Evolutionary conservation across 30 jellyfish, hydroid and myxozoan species (phyloP), one percentile per base, ranked within the genome.

Genomic region (Catostylus mosaicus): DNA sequence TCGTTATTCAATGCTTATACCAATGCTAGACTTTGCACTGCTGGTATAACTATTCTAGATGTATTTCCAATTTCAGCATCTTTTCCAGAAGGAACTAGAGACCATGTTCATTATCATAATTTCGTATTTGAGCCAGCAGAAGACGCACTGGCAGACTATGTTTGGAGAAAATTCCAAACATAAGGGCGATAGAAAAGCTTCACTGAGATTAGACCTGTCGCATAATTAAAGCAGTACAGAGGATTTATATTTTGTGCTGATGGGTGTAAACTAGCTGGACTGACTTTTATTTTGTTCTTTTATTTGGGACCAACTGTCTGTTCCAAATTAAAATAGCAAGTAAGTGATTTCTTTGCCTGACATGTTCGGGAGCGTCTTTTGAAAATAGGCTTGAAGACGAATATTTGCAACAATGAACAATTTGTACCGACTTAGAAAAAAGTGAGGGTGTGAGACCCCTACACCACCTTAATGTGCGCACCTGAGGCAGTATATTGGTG

Each of bases 101-200:
- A 83, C 54, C 80, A 70, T n/a, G 86, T 83, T 26, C 93, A 83
- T 70, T 83, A 70, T 70, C 72, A 83, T 26, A 14, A 70, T 32
- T 40, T 33, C 27, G 93, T 71, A 14, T 83, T 83, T 36, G 86
- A 83, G 63, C 93, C 93, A 3, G 73, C 75, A 3, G 87, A 83
- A 48, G 93, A 83, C 16, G 63, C 59, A 16, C 66, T 83, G n/a
- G 90, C 90, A 0, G 77, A 47, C n/a, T 80, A 20, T 47, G 33
- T 80, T 12, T 80, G 83, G 90, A 80, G 54, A 30, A 23, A 48
- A n/a, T 45, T 24, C 59, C 66, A 80, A 23, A 9, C 3, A 9
- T 79, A 31, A 30, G 40, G 4, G n/a, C 5, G 70, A 16, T 56
- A 56, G n/a, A n/a, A n/a, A n/a, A n/a, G n/a, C n/a, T n/a, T n/a